Percentiles rank a stretch among this genome's conserved stretches.
phyloP scores from a whole-genome alignment of 2,888 invertebrate species.

The Polylopha cassiicola region DNA sequence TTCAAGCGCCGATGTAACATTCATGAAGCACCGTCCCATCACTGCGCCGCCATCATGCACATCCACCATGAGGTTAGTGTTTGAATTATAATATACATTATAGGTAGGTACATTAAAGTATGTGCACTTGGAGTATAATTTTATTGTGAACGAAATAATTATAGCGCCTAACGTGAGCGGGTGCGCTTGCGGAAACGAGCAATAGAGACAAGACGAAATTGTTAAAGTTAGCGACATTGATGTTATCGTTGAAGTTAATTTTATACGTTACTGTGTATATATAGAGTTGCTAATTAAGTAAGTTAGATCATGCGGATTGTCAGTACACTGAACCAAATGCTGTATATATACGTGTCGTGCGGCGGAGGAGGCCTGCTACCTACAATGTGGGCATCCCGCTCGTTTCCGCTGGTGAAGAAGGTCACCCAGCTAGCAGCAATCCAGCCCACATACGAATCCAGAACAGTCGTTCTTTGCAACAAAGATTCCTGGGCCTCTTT shows the following conservation, averaged over 20 bases:
- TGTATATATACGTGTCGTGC: conserved; percentile 5
- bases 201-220: conserved; percentile 8
- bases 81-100: too few species aligned
- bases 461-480: conserved; percentile 57
- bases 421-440: conserved; percentile 66
- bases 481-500: conserved; percentile 53
- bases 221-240: not conserved
- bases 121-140: too few species aligned
- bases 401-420: conserved; percentile 57
- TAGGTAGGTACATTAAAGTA: too few species aligned
- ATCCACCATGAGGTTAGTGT: conserved; percentile 32
- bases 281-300: not conserved
- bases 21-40: conserved; percentile 58
- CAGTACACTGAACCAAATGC: conserved; percentile 1
- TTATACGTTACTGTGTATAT: conserved; percentile 1
- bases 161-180: too few species aligned
- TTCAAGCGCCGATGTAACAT: conserved; percentile 43
- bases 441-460: conserved; percentile 69
- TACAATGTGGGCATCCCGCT: conserved; percentile 64
- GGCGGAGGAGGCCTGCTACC: conserved; percentile 38
- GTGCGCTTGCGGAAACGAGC: conserved; percentile 16
- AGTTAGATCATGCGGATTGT: conserved; percentile 13
- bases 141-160: too few species aligned
- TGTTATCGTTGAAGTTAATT: conserved; percentile 15
- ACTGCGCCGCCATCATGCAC: conserved; percentile 51